Conservation (phyloP, 64 coral and sea anemone species). For the Pachyseris speciosa region DNA sequence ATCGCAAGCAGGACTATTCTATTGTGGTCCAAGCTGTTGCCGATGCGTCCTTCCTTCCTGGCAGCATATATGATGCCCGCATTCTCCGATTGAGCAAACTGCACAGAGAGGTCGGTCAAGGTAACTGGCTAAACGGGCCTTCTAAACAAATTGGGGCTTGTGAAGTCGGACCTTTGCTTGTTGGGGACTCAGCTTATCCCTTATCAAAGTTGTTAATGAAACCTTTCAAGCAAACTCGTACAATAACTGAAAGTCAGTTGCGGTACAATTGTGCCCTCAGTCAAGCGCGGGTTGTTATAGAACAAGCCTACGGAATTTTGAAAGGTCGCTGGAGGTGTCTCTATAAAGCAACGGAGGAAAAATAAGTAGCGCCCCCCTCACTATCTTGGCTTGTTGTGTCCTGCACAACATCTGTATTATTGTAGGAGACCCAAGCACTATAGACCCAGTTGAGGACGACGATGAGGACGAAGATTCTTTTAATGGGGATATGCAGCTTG, state of each 20-base stretch:
- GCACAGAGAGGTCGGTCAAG: slow-evolving; percentile 4
- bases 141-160: neutral
- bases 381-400: slow-evolving; percentile 25
- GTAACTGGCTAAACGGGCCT: neutral
- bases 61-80: slow-evolving; percentile 56
- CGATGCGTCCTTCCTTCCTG: slow-evolving; percentile 23
- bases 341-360: neutral
- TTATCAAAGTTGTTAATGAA: slow-evolving; percentile 41
- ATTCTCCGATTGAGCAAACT: slow-evolving; percentile 33
- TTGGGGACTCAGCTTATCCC: slow-evolving; percentile 51
- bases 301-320: slow-evolving; percentile 44
- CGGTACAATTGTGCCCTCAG: neutral
- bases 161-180: slow-evolving; percentile 24
- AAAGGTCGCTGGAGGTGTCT: slow-evolving; percentile 51
- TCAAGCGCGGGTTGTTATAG: neutral
- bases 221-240: neutral
- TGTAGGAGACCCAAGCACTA: neutral
- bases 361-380: neutral
- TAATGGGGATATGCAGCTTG: neutral
- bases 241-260: neutral
- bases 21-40: slow-evolving; percentile 39
- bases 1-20: slow-evolving; percentile 59
- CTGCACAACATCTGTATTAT: slow-evolving; percentile 23
- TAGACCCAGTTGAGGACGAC: neutral
- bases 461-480: neutral